Percentiles rank a stretch among this genome's conserved stretches.
Evolutionary conservation across 2,797 vertebrate genomes (phyloP).

Genomic region (Gymnothorax reevesii): DNA sequence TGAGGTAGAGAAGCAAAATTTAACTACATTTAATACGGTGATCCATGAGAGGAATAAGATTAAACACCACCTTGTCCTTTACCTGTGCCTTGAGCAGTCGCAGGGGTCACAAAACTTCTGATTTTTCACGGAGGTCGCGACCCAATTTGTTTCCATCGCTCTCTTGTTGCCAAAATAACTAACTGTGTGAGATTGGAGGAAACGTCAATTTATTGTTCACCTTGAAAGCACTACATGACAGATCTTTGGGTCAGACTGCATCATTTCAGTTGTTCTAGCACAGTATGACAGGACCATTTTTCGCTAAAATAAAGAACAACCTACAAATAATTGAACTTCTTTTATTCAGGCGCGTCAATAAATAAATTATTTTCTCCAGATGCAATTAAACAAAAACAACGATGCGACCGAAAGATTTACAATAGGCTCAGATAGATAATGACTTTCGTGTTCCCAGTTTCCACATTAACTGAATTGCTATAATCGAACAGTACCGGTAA

Average conservation of each 20-base stretch:
- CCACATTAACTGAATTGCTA: background rate
- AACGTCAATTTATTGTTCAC: background rate
- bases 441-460: background rate
- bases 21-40: background rate
- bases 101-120: background rate
- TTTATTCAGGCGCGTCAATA: background rate
- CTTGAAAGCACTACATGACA: background rate
- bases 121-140: background rate
- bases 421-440: background rate
- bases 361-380: background rate
- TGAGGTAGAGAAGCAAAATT: background rate
- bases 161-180: background rate
- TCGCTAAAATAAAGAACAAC: background rate
- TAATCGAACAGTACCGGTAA: background rate
- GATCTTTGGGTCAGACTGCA: background rate
- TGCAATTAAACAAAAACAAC: background rate
- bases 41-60: background rate
- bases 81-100: background rate
- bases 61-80: slow-evolving; percentile 15
- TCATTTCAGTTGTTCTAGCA: background rate
- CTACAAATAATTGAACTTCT: background rate
- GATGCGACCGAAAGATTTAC: background rate
- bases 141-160: background rate
- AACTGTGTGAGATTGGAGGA: background rate
- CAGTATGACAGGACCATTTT: background rate